A percentile compares a stretch with the other conserved stretches of the same genome.
Evolutionary conservation across 30 jellyfish, hydroid and myxozoan genomes (phyloP).

Genomic region (Sanderia malayensis): DNA sequence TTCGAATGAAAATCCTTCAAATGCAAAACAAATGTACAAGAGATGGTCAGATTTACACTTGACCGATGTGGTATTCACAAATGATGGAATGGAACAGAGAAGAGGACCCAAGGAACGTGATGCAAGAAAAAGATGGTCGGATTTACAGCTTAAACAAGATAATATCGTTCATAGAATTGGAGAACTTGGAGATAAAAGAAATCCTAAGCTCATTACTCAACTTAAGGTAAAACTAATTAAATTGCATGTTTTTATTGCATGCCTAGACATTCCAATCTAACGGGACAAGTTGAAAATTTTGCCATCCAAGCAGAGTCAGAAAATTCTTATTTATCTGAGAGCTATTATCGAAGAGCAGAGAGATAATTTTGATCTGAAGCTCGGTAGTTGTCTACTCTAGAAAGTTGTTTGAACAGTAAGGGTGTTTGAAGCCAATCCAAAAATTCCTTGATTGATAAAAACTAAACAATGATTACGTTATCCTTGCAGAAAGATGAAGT

Average conservation of each 20-base stretch:
- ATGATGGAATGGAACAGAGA: constrained; percentile 56
- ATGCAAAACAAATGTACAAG: constrained; percentile 19
- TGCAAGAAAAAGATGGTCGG: constrained; percentile 93
- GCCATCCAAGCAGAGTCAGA: background rate
- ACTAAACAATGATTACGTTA: too few relatives aligned
- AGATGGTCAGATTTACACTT: constrained; percentile 62
- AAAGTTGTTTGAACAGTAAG: background rate
- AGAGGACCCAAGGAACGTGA: constrained; percentile 50
- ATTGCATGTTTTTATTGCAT: background rate
- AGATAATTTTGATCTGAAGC: background rate
- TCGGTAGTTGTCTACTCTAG: background rate
- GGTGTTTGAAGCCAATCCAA: background rate
- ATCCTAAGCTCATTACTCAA: constrained; percentile 50
- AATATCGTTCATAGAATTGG: constrained; percentile 33
- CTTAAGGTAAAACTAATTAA: constrained; percentile 39
- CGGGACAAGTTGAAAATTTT: background rate
- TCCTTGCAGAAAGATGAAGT: constrained; percentile 72
- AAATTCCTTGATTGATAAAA: too few relatives aligned
- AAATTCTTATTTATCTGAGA: background rate
- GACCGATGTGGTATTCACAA: constrained; percentile 59
- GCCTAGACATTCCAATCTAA: background rate
- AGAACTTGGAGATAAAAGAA: constrained; percentile 58
- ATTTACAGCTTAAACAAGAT: constrained; percentile 82
- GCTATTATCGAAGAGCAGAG: background rate
- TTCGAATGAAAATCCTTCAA: constrained; percentile 6